These are phyloP conservation scores for Amblyopsis hoosieri DNA, from an alignment of 2,797 vertebrate species.

Conservation along the genomic window DNA sequence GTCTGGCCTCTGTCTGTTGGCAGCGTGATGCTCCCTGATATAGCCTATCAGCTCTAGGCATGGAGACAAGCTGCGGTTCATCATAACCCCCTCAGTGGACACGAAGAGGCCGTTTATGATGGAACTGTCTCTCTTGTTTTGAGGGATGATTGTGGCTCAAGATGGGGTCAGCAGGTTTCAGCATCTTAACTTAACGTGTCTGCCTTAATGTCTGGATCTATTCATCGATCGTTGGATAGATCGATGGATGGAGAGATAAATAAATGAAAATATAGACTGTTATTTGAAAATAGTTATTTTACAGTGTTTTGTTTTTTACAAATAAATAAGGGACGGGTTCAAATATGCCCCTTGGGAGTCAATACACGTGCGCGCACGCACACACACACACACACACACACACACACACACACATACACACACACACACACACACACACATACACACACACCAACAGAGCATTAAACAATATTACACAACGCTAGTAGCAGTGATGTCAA, in stretches of 20 bases:
- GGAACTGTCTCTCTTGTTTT: slow-evolving; percentile 5
- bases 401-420: slow-evolving; percentile 6
- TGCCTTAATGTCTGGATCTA: slow-evolving; percentile 6
- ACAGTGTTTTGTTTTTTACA: not conserved
- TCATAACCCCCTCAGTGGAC: slow-evolving; percentile 26
- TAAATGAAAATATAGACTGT: not conserved
- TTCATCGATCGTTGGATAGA: slow-evolving; percentile 7
- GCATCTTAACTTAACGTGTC: slow-evolving; percentile 12
- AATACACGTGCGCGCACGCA: not conserved
- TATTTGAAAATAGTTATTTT: not conserved
- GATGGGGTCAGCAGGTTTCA: slow-evolving; percentile 14
- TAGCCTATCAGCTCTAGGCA: slow-evolving; percentile 37
- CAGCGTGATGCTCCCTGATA: slow-evolving; percentile 37
- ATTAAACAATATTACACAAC: slow-evolving; percentile 1
- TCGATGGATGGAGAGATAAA: not conserved
- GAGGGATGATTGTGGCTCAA: not conserved
- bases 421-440: slow-evolving; percentile 1
- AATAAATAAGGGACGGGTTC: slow-evolving; percentile 16
- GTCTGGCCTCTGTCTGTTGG: slow-evolving; percentile 22
- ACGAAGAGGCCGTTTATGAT: slow-evolving; percentile 42
- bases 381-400: slow-evolving; percentile 5
- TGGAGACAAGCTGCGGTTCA: slow-evolving; percentile 42
- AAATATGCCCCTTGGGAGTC: slow-evolving; percentile 9
- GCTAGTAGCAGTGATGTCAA: slow-evolving; percentile 2
- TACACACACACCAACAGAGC: not conserved